Percentiles rank a stretch among this genome's conserved stretches.
These are phyloP conservation scores for Stylophora pistillata DNA, from an alignment of 64 coral and sea anemone genomes.

Conservation along the genomic window DNA sequence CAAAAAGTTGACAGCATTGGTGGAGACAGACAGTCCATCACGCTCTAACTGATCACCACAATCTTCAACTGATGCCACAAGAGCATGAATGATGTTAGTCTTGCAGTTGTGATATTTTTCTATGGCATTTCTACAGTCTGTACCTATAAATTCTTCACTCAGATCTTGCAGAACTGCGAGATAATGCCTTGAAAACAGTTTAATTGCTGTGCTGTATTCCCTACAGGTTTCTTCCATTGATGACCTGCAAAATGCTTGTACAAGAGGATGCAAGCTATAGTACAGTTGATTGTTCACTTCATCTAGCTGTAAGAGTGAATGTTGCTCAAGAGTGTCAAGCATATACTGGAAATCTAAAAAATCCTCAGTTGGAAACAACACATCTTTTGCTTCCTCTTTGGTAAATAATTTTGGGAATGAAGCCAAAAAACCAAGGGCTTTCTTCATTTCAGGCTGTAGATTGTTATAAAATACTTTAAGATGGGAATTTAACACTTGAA, in stretches of 20 bases:
- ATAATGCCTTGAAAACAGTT: conserved; percentile 16
- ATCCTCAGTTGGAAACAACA: background rate
- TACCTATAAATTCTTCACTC: conserved; percentile 32
- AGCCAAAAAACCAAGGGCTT: conserved; percentile 14
- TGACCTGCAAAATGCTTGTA: conserved; percentile 25
- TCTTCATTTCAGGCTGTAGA: background rate
- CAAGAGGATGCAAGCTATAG: conserved; percentile 39
- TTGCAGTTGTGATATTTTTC: conserved; percentile 31
- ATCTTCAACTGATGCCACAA: conserved; percentile 30
- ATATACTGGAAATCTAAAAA: background rate
- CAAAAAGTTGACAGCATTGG: conserved; percentile 74
- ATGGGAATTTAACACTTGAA: background rate
- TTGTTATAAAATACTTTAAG: conserved; percentile 15
- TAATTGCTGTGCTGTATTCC: conserved; percentile 36
- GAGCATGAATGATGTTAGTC: conserved; percentile 70
- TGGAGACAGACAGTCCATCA: conserved; percentile 57
- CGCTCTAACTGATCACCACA: background rate
- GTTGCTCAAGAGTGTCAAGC: background rate
- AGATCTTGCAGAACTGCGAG: conserved; percentile 17
- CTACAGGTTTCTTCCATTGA: background rate
- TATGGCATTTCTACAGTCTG: conserved; percentile 12
- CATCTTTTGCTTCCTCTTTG: conserved; percentile 3
- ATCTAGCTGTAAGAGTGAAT: conserved; percentile 10
- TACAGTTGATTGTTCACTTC: background rate
- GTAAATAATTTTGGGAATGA: conserved; percentile 45